Conservation (phyloP, 2,797 vertebrate genomes). For the Lagothrix lagotricha region DNA sequence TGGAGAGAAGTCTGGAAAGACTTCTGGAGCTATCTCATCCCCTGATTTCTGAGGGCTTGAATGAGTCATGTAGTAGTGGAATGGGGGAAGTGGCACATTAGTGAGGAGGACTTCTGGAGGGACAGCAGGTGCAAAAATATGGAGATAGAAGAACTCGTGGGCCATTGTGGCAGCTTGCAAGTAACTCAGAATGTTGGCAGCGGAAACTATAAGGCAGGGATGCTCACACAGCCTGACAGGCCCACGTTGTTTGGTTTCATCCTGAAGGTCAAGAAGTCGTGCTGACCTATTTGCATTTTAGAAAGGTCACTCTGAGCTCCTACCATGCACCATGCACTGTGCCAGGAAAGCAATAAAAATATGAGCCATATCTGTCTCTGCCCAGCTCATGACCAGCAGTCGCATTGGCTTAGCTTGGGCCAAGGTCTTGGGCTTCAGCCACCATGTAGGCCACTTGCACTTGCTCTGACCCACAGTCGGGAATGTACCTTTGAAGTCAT, state of each 20-base stretch:
- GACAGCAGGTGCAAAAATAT: not conserved
- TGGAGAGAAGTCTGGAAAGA: not conserved
- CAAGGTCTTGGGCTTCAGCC: not conserved
- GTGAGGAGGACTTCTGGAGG: not conserved
- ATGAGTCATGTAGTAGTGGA: not conserved
- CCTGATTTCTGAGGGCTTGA: not conserved
- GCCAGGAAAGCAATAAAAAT: not conserved
- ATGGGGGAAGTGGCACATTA: not conserved
- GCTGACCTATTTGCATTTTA: not conserved
- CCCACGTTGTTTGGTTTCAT: not conserved
- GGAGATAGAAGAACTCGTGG: not conserved
- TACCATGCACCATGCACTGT: not conserved
- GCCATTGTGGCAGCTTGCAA: not conserved
- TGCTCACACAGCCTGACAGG: not conserved
- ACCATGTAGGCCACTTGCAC: not conserved
- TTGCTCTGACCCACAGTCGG: not conserved
- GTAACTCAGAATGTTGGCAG: not conserved
- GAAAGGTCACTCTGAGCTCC: not conserved
- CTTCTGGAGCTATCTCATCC: not conserved
- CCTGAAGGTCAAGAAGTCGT: not conserved
- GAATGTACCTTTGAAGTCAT: not conserved
- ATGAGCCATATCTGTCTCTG: not conserved
- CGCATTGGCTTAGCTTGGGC: accelerated
- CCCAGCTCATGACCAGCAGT: not conserved
- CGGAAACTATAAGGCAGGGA: not conserved